Evolutionary conservation across 2,888 invertebrate genomes (phyloP).

Genomic region (Mythimna ferrago): DNA sequence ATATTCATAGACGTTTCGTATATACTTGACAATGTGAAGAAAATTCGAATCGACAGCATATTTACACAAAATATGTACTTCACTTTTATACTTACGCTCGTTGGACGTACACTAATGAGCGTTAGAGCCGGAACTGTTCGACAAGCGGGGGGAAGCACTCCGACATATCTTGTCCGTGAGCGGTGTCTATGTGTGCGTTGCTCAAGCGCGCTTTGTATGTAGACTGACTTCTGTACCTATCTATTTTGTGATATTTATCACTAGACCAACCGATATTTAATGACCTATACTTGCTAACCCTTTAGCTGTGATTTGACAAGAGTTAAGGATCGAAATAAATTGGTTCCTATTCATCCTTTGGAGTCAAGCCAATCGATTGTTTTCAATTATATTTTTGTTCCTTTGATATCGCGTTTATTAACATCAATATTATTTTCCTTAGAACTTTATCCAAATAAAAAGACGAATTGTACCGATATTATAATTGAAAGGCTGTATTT

Average conservation of each 20-base stretch:
- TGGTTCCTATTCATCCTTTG: slow-evolving; percentile 34
- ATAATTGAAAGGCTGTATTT: background rate
- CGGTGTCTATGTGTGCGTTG: too few relatives aligned
- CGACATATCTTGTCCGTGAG: too few relatives aligned
- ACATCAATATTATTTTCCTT: background rate
- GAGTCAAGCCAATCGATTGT: slow-evolving; percentile 44
- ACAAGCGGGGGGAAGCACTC: too few relatives aligned
- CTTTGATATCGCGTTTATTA: background rate
- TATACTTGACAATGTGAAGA: slow-evolving; percentile 30
- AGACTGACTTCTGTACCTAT: too few relatives aligned
- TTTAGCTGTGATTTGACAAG: background rate
- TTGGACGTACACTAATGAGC: too few relatives aligned
- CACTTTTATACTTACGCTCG: too few relatives aligned
- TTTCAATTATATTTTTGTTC: slow-evolving; percentile 25
- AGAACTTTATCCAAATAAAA: background rate
- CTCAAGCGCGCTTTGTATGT: too few relatives aligned
- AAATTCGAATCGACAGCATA: slow-evolving; percentile 39
- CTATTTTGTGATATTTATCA: slow-evolving; percentile 11
- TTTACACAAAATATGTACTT: background rate
- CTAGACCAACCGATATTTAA: slow-evolving; percentile 12
- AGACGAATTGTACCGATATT: background rate
- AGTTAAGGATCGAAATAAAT: slow-evolving; percentile 21
- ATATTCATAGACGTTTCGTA: slow-evolving; percentile 22
- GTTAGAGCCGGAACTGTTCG: too few relatives aligned
- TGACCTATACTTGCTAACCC: slow-evolving; percentile 3